These are phyloP conservation scores for Pelobates cultripes DNA, from an alignment of 2,797 vertebrate species.

Conservation along the genomic window DNA sequence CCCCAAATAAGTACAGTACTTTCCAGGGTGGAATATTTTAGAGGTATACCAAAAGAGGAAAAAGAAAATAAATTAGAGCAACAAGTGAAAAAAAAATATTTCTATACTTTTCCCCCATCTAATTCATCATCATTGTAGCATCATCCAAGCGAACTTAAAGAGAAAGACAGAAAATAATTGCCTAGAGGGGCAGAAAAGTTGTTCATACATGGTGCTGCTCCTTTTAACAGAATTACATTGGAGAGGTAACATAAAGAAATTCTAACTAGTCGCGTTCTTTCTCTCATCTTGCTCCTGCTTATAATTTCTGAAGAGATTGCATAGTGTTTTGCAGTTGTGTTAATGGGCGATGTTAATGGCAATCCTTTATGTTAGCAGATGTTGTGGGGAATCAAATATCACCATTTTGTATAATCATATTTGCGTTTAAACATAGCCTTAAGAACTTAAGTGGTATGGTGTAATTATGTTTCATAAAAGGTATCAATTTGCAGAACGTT, in stretches of 20 bases:
- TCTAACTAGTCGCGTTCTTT: not conserved
- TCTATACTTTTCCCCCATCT: too few relatives aligned
- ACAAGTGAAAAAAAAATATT: too few relatives aligned
- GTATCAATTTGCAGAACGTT: conserved; percentile 3
- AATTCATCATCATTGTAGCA: too few relatives aligned
- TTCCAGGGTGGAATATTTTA: too few relatives aligned
- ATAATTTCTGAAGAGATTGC: not conserved
- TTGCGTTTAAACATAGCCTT: conserved; percentile 10
- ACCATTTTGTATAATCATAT: conserved; percentile 3
- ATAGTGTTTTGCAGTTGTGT: not conserved
- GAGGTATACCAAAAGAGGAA: too few relatives aligned
- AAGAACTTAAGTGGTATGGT: conserved; percentile 5
- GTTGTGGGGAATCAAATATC: conserved; percentile 7
- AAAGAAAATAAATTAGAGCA: too few relatives aligned
- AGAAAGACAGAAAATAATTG: too few relatives aligned
- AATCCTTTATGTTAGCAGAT: conserved; percentile 4
- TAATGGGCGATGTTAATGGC: not conserved
- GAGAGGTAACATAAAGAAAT: not conserved
- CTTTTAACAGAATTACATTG: too few relatives aligned
- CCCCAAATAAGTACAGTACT: too few relatives aligned
- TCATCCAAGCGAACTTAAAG: too few relatives aligned
- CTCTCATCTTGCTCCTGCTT: not conserved
- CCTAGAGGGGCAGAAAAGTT: too few relatives aligned
- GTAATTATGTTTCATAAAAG: conserved; percentile 5
- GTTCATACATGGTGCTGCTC: too few relatives aligned